phyloP scores from a whole-genome alignment of 2,888 invertebrate genomes.

The Oxytorus armatus region DNA sequence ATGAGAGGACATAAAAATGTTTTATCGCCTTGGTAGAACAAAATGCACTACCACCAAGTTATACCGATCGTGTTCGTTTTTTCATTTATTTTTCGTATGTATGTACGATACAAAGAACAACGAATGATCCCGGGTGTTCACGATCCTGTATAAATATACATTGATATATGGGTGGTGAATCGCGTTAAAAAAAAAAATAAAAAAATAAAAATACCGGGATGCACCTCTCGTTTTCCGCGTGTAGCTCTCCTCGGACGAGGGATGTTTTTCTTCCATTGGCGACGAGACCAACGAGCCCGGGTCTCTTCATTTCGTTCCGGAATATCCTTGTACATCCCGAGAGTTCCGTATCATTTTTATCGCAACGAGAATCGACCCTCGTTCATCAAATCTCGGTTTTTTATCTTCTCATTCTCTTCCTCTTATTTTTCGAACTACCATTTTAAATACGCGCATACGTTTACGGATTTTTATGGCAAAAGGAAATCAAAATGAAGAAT shows the following conservation, averaged over 20 bases:
- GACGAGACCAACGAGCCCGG: slow-evolving; percentile 17
- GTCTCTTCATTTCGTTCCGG: slow-evolving; percentile 56
- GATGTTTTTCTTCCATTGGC: slow-evolving; percentile 56
- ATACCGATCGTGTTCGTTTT: slow-evolving; percentile 70
- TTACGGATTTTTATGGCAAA: too few relatives aligned
- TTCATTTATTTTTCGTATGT: slow-evolving; percentile 48
- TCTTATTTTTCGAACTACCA: slow-evolving; percentile 27
- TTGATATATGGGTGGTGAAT: slow-evolving; percentile 10
- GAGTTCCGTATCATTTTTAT: slow-evolving; percentile 44
- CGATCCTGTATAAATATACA: slow-evolving; percentile 37
- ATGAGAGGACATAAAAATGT: slow-evolving; percentile 82
- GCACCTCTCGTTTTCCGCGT: slow-evolving; percentile 47
- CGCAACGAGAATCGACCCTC: slow-evolving; percentile 60
- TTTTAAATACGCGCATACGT: too few relatives aligned
- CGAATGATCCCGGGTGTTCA: slow-evolving; percentile 63
- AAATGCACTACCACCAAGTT: slow-evolving; percentile 64
- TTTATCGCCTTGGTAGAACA: slow-evolving; percentile 78
- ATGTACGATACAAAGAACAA: slow-evolving; percentile 71
- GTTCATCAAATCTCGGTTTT: slow-evolving; percentile 58
- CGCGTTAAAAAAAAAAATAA: slow-evolving; percentile 47
- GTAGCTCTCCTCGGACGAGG: slow-evolving; percentile 40
- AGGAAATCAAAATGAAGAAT: background rate
- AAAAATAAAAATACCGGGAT: slow-evolving; percentile 40
- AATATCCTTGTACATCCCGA: slow-evolving; percentile 41
- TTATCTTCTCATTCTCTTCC: background rate